Evolutionary conservation across 2,888 invertebrate genomes (phyloP), one percentile per base, ranked within the genome.

Genomic region (Pollenia angustigena): DNA sequence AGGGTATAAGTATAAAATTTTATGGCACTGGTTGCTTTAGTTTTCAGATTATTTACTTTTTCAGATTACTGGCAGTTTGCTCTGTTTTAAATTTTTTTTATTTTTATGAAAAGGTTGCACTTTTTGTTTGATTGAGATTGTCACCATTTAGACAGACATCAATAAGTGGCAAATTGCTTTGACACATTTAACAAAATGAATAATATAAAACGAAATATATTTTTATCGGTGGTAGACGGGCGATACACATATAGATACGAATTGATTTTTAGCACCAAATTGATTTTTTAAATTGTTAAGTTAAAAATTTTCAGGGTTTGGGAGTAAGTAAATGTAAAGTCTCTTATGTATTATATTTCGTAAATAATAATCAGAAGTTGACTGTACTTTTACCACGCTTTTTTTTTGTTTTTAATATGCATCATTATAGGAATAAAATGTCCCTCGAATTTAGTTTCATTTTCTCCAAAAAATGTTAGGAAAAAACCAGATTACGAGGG

Each of bases 81-180:
- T 40, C 40, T 23, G 8, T 32, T 76, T 44, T 8, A 7, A 1
- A 62, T 75, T 50, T 60, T 42, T 50, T 52, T 40, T 71, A 32
- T 69, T 18, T 44, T 69, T 62, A 62, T 71, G 71, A 71, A 69
- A 50, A 80, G n/a, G 52, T 81, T 72, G 40, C 23, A 71, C 23
- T 44, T 78, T 60, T 42, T 8, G 32, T 52, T 75, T 80, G 75
- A 56, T 68, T 54, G 56, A 71, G 40, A 62, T 50, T 76, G 81
- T 72, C 85, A 81, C 16, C 48, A 71, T 64, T 50, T 52, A 72
- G 60, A 76, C 74, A 64, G 66, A 48, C 48, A 78, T 72, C 78
- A 71, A 78, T 83, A 66, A 78, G 64, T 69, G 50, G 68, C 71
- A 81, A 85, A 85, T 76, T 85, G 81, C 58, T 81, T 76, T 72